These are phyloP conservation scores for Dichetophora obliterata DNA, from an alignment of 2,888 invertebrate genomes.

Conservation along the genomic window DNA sequence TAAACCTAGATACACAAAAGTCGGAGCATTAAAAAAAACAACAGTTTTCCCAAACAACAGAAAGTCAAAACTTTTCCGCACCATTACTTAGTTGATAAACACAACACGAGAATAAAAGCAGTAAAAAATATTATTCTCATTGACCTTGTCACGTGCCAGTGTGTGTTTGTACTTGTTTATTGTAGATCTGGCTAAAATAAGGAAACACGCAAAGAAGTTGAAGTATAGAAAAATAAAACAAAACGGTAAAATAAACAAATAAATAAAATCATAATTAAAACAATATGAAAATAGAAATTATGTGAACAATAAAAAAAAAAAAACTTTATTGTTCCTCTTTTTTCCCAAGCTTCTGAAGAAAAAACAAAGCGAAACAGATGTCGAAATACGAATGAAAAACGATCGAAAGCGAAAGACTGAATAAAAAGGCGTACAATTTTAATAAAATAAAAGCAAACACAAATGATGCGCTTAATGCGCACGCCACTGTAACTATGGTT, in stretches of 20 bases:
- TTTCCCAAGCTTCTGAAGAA: neutral
- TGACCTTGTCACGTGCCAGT: conserved; percentile 21
- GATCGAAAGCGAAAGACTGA: no score
- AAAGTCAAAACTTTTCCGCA: no score
- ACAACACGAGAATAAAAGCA: neutral
- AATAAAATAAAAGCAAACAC: neutral
- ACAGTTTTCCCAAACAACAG: neutral
- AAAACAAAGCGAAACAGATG: neutral
- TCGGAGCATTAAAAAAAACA: neutral
- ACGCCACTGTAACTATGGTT: neutral
- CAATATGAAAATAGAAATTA: neutral
- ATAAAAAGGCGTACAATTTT: neutral
- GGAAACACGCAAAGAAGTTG: neutral
- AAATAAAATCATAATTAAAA: neutral
- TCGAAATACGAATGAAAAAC: neutral
- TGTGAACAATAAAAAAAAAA: neutral
- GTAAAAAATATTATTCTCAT: conserved; percentile 8
- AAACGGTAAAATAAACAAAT: neutral
- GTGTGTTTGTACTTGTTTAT: neutral
- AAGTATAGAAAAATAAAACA: neutral
- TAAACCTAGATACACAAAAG: neutral
- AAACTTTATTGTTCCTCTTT: neutral
- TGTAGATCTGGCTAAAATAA: neutral
- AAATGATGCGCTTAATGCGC: neutral
- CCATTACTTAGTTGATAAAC: no score